These are phyloP conservation scores for Frieseomelitta varia DNA, from an alignment of 1,140 invertebrate species.

Conservation along the genomic window DNA sequence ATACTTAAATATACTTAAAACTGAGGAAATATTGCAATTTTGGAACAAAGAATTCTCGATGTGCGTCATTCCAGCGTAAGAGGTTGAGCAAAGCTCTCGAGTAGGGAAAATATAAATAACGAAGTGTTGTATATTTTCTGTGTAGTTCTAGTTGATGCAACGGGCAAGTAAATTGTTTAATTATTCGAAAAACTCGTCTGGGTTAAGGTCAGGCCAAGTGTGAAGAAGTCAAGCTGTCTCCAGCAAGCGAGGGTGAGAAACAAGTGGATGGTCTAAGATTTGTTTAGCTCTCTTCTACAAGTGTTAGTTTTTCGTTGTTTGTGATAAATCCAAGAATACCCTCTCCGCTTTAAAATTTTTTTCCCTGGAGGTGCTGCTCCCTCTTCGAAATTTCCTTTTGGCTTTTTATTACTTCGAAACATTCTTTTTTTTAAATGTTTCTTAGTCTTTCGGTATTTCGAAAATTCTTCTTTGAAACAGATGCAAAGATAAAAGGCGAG, in stretches of 20 bases:
- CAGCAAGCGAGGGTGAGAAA: not conserved
- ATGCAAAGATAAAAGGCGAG: not conserved
- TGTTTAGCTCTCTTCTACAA: not conserved
- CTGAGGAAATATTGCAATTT: too few relatives aligned
- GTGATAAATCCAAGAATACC: not conserved
- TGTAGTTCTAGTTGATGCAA: not conserved
- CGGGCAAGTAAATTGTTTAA: not conserved
- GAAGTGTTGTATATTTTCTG: not conserved
- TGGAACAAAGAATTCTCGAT: too few relatives aligned
- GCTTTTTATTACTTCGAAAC: not conserved
- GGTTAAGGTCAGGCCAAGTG: not conserved
- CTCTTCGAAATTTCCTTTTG: not conserved
- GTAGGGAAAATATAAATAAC: not conserved
- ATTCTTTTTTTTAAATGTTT: too few relatives aligned
- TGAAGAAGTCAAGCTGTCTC: not conserved
- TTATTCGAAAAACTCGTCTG: not conserved
- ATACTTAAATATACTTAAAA: too few relatives aligned
- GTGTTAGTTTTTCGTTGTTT: conserved; percentile 5
- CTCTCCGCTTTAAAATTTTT: not conserved
- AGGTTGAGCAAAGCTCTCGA: not conserved
- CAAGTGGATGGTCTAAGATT: conserved; percentile 4
- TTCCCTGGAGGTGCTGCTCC: not conserved
- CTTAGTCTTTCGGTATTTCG: too few relatives aligned
- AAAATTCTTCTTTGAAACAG: too few relatives aligned
- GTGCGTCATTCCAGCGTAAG: too few relatives aligned